These are phyloP conservation scores for Steinernema khuongi DNA, from an alignment of 1,140 invertebrate species.

Conservation along the genomic window DNA sequence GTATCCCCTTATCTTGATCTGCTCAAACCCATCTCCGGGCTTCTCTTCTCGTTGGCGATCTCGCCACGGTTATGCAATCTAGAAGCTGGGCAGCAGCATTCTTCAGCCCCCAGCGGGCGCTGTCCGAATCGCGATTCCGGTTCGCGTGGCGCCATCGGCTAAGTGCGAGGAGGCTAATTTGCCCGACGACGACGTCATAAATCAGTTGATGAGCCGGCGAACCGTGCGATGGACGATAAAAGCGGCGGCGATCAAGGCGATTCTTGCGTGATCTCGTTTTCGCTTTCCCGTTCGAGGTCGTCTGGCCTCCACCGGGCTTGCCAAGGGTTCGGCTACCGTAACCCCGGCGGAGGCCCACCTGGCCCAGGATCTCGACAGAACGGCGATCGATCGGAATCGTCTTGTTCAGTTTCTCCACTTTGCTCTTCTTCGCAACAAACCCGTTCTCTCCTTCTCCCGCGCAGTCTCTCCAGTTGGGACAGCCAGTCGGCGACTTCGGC, in stretches of 20 bases:
- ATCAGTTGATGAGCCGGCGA: slow-evolving; percentile 13
- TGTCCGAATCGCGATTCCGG: background rate
- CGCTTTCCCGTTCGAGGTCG: too few relatives aligned
- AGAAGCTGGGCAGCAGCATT: background rate
- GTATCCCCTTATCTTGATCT: too few relatives aligned
- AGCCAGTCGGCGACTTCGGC: background rate
- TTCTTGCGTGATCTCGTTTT: slow-evolving; percentile 16
- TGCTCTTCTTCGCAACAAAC: slow-evolving; percentile 4
- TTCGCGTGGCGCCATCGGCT: slow-evolving; percentile 8
- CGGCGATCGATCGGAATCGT: slow-evolving; percentile 3
- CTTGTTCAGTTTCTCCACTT: slow-evolving; percentile 9
- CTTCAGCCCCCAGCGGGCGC: background rate
- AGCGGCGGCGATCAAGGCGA: background rate
- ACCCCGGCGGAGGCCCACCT: background rate
- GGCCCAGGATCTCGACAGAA: background rate
- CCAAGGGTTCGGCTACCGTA: background rate
- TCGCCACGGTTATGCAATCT: background rate
- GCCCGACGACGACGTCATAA: slow-evolving; percentile 4
- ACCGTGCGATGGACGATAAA: slow-evolving; percentile 6
- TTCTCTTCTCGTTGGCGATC: too few relatives aligned
- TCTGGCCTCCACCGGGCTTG: too few relatives aligned
- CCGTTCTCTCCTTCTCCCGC: slow-evolving; percentile 14
- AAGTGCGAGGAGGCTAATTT: slow-evolving; percentile 12
- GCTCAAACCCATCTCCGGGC: too few relatives aligned
- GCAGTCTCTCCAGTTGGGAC: slow-evolving; percentile 12